Base-by-base conservation (phyloP, 2,888 invertebrate genomes). In the Lithophane socia region DNA sequence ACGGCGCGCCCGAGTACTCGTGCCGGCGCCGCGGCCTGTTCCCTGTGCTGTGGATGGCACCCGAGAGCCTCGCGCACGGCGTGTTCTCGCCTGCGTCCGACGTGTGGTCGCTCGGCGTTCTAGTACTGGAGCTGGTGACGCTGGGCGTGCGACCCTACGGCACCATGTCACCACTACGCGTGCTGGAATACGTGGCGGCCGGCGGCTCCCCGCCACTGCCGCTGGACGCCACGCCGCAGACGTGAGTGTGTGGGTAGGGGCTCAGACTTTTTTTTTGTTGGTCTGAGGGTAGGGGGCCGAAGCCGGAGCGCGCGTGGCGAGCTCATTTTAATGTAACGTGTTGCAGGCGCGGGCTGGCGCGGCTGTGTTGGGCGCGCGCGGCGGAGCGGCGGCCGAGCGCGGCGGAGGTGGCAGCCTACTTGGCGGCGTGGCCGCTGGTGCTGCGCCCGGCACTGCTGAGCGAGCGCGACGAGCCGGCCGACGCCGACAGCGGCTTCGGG, bases 11-110 rank as follows among this genome's bases (percentile, higher is more conserved):
- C 0, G 98, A 80, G 97, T 99, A 99, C 94, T 97, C 97, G 83
- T 98, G 98, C 90, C 98, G 97, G 89, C 97, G 98, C 54, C 98
- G 98, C 94, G 98, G 98, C 88, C 97, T 98, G 97, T 95, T 99
- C 78, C 99, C 99, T 0, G 98, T 99, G 2, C 96, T 98, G 81
- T 99, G 99, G 99, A 99, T 99, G 99, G 98, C 99, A 0, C 99
- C 99, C 0, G 99, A 99, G 94, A 98, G 98, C 86, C 94, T 99
- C 54, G 97, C 97, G 3, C 94, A 98, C 37, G 99, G 99, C 3
- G 96, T 98, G 76, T 99, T 99, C 92, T 98, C 98, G 0, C 97
- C 98, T 16, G 97, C 98, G 60, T 98, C 99, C 0, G 99, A 99
- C 93, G 97, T 99, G 61, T 99, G 99, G 99, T 98, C 98, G 77